Conservation (phyloP, 2,888 invertebrate genomes). For the Hyles lineata region DNA sequence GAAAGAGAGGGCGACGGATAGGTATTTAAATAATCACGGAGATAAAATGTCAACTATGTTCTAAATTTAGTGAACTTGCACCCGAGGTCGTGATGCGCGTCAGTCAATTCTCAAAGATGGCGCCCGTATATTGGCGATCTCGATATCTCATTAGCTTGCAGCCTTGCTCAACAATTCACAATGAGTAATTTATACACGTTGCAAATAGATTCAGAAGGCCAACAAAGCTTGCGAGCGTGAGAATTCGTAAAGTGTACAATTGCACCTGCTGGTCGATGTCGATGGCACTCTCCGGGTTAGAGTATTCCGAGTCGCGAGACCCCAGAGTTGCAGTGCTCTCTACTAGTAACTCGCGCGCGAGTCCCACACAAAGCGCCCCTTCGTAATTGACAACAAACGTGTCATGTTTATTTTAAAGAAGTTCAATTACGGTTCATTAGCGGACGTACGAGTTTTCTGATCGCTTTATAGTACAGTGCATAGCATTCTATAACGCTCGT, state of each 20-base stretch:
- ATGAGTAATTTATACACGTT: constrained; percentile 62
- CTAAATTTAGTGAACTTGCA: constrained; percentile 73
- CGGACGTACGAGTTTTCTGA: constrained; percentile 17
- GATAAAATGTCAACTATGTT: constrained; percentile 62
- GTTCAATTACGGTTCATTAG: constrained; percentile 24
- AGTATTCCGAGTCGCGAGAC: background rate
- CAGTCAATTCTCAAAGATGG: constrained; percentile 72
- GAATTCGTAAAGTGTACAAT: constrained; percentile 48
- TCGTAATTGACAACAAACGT: constrained; percentile 17
- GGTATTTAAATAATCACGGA: constrained; percentile 39
- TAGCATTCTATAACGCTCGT: constrained; percentile 15
- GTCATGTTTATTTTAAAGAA: constrained; percentile 23
- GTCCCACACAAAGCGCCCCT: background rate
- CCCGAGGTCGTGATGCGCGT: constrained; percentile 68
- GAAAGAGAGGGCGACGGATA: constrained; percentile 29
- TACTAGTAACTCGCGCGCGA: background rate
- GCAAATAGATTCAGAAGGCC: constrained; percentile 63
- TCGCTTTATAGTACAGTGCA: constrained; percentile 30
- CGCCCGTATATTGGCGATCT: constrained; percentile 69
- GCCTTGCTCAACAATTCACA: constrained; percentile 72
- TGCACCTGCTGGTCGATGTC: constrained; percentile 34
- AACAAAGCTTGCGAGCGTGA: constrained; percentile 59
- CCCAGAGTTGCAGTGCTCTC: background rate
- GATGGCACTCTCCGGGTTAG: constrained; percentile 33
- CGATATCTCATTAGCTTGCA: constrained; percentile 66